Conservation (phyloP, 2,113 vertebrate species). For the Theropithecus gelada region DNA sequence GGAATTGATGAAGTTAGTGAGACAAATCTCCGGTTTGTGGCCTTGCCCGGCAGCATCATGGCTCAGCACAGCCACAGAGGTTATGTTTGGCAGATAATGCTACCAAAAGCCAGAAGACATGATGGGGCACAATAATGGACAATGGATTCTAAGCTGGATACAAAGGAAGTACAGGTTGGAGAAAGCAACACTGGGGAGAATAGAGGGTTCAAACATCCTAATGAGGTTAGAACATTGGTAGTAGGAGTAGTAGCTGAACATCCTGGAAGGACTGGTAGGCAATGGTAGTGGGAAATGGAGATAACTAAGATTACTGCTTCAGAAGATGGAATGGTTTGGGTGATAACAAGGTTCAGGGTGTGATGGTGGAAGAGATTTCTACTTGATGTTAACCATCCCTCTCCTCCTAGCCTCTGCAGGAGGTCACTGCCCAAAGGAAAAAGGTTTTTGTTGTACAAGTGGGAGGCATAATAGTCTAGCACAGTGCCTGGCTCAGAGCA, state of each 20-base stretch:
- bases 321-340: not conserved
- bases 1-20: not conserved
- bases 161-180: not conserved
- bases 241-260: not conserved
- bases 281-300: not conserved
- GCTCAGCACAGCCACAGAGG: not conserved
- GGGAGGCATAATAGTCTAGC: not conserved
- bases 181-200: not conserved
- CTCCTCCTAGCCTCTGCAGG: not conserved
- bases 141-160: not conserved
- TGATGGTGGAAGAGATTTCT: not conserved
- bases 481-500: not conserved
- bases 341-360: not conserved
- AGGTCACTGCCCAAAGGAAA: not conserved
- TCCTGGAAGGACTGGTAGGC: not conserved
- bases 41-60: not conserved
- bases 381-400: not conserved
- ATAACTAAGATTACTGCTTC: not conserved
- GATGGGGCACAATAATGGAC: not conserved
- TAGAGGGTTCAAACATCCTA: not conserved
- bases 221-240: not conserved
- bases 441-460: not conserved
- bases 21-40: no score
- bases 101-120: not conserved
- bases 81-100: not conserved